Evolutionary conservation across 2,113 vertebrate species (phyloP).

Genomic region (Nestor notabilis): DNA sequence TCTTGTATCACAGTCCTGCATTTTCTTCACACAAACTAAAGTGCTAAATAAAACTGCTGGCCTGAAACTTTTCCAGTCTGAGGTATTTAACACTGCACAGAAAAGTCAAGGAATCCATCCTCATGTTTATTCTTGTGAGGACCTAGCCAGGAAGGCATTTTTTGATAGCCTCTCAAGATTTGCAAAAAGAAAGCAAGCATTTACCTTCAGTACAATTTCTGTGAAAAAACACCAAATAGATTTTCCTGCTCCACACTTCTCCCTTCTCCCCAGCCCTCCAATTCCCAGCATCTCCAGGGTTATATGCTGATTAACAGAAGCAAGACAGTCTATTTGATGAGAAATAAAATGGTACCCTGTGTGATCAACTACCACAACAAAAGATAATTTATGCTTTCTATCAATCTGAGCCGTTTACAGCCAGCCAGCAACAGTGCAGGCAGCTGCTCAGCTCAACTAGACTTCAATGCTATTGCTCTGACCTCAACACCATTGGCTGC

Average conservation of each 20-base stretch:
- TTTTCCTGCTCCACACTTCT: not conserved
- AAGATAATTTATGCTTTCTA: not conserved
- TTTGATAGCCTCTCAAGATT: not conserved
- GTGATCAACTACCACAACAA: not conserved
- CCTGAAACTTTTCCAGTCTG: not conserved
- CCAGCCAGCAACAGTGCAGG: rapidly evolving
- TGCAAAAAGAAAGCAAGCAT: not conserved
- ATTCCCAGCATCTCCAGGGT: not conserved
- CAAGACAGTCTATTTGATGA: not conserved
- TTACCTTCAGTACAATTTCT: not conserved
- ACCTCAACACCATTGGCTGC: constrained; percentile 95
- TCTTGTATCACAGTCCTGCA: not conserved
- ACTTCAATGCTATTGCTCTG: not conserved
- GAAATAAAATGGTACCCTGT: not conserved
- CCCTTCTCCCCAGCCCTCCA: not conserved
- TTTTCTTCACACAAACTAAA: not conserved
- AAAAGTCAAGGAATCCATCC: not conserved
- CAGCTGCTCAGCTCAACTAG: not conserved
- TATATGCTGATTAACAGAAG: not conserved
- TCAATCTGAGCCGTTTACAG: not conserved
- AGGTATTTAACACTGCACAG: not conserved
- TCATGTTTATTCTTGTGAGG: not conserved
- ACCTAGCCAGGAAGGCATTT: not conserved
- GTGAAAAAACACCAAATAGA: not conserved
- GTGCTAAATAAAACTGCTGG: not conserved